Conservation (phyloP, 2,797 vertebrate species). For the Acrocephalus scirpaceus region DNA sequence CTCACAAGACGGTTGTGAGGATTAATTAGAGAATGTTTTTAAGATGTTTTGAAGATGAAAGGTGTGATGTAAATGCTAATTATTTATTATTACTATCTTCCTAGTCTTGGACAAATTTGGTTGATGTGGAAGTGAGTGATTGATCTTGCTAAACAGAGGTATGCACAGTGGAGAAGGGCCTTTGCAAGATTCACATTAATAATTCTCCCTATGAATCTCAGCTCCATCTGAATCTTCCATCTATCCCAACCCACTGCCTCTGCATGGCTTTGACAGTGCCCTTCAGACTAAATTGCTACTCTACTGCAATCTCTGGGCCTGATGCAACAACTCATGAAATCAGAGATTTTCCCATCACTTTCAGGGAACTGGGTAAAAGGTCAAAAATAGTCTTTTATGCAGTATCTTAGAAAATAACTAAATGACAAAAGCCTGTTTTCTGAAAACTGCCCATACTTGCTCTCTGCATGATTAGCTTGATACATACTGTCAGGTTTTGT, state of each 20-base stretch:
- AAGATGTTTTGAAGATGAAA: conserved; percentile 57
- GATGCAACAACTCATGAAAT: not conserved
- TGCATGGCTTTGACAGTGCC: not conserved
- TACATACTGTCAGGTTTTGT: conserved; percentile 46
- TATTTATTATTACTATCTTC: conserved; percentile 59
- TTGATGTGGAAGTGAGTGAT: conserved; percentile 12
- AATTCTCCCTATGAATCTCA: not conserved
- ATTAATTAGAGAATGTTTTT: conserved; percentile 56
- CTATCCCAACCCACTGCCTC: not conserved
- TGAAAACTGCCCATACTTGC: not conserved
- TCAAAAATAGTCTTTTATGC: not conserved
- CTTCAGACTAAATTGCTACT: not conserved
- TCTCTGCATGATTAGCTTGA: conserved; percentile 48
- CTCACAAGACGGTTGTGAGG: not conserved
- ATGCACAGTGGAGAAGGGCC: not conserved
- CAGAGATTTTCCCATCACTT: conserved; percentile 2
- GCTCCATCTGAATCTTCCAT: not conserved
- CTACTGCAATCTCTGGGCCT: not conserved
- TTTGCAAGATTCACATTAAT: not conserved
- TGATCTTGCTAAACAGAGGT: conserved; percentile 40
- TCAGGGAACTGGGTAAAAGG: not conserved
- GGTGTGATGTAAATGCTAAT: conserved; percentile 59
- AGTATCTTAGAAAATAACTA: conserved; percentile 23
- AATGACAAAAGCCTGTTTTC: not conserved
- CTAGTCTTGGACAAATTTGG: not conserved